Evolutionary conservation across 2,113 vertebrate species (phyloP), one percentile per base, ranked within the genome.

Genomic region (Plotosus lineatus): DNA sequence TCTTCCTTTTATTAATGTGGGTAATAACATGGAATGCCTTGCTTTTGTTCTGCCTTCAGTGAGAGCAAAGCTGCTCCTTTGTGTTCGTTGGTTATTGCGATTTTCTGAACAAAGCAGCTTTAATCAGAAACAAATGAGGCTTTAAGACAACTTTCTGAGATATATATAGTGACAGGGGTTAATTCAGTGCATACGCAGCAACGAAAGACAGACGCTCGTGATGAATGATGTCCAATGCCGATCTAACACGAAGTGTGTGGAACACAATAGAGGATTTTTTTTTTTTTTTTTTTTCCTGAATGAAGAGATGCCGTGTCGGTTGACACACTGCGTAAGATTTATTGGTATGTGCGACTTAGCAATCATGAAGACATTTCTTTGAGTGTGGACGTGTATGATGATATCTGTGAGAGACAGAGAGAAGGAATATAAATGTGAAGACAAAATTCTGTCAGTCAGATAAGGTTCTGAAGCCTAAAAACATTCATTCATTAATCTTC

Each of bases 1-100:
- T 88, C 84, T 88, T 88, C 79, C 88, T 85, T 83, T 83, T 77
- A 82, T 68, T 68, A 65, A 53, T 75, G 61, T 68, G 69, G 75
- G 72, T 82, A 83, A 79, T 84, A 72, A 77, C 63, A 63, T 28
- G 28, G 65, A 78, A 58, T 42, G 74, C 61, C 44, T 33, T 28
- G 50, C 69, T 56, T 78, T 83, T 78, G 55, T 83, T 74, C 56
- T 36, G n/a, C n/a, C 4, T 40, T 9, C 68, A 65, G 44, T 7
- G 26, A 76, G n/a, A 44, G 33, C 2, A 10, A 31, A 72, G n/a
- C 33, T 36, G 40, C 60, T 81, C 56, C 26, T 38, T 33, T 72
- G 78, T 72, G 56, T 17, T 31, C n/a, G n/a, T 3, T 55, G 71
- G 65, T 42, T 33, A 2, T 26, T 71, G 42, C 21, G 60, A 65